phyloP scores from a whole-genome alignment of 2,797 vertebrate species.

The Pampus argenteus region DNA sequence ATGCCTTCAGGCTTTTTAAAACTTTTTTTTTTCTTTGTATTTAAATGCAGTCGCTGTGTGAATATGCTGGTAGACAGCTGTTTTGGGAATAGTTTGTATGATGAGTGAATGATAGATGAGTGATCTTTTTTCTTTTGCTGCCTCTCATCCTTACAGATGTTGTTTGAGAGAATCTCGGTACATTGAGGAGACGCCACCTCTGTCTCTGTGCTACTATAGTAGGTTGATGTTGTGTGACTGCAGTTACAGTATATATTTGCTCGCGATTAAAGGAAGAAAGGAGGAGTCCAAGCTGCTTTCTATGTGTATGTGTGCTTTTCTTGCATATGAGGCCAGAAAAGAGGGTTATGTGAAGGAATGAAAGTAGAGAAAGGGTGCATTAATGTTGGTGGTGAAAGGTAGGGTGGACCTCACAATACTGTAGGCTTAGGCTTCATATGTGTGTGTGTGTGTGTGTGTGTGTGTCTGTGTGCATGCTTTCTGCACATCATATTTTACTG shows the following conservation, averaged over 20 bases:
- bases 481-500: constrained; percentile 43
- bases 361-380: constrained; percentile 25
- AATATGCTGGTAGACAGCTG: constrained; percentile 43
- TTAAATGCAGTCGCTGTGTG: constrained; percentile 44
- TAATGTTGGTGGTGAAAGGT: constrained; percentile 31
- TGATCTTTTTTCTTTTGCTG: constrained; percentile 20
- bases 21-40: constrained; percentile 11
- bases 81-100: constrained; percentile 34
- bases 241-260: not conserved
- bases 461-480: constrained; percentile 5
- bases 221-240: not conserved
- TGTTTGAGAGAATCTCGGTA: constrained; percentile 10
- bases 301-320: not conserved
- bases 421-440: not conserved
- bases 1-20: constrained; percentile 36
- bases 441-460: not conserved
- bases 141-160: not conserved
- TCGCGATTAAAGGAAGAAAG: constrained; percentile 20
- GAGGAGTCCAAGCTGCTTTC: not conserved
- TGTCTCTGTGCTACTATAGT: not conserved
- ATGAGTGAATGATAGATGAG: constrained; percentile 39
- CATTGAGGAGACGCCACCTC: not conserved
- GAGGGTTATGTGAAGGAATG: constrained; percentile 1
- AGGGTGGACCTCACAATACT: not conserved
- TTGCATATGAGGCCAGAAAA: constrained; percentile 4